A percentile compares a stretch with the other conserved stretches of the same genome.
Evolutionary conservation across 35 echinoderm and acorn worm genomes (phyloP).

Genomic region (Nesometra sesokonis): DNA sequence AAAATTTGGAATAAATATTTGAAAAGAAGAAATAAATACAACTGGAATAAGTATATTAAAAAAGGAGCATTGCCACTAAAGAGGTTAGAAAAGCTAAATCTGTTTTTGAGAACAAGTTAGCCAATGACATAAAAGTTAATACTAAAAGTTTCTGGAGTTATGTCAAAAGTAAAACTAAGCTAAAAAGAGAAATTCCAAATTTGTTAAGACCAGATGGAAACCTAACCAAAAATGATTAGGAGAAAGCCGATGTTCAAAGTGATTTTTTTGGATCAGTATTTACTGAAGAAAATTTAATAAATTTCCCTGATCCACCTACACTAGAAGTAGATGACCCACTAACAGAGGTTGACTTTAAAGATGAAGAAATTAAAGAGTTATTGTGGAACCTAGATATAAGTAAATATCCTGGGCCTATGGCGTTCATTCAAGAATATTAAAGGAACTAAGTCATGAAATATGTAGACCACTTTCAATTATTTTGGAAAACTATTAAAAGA

Average conservation of each 20-base stretch:
- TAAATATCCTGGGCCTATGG: neutral
- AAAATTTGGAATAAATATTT: neutral
- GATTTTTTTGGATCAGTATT: neutral
- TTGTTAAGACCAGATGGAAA: neutral
- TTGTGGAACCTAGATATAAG: neutral
- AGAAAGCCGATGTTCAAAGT: constrained; percentile 34
- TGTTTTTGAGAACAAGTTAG: neutral
- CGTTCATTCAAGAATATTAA: neutral
- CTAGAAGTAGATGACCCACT: neutral
- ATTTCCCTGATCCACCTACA: no score
- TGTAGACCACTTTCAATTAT: neutral
- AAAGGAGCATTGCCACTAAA: neutral
- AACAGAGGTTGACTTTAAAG: neutral
- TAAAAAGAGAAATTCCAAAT: neutral
- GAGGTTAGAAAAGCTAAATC: neutral
- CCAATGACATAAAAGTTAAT: neutral
- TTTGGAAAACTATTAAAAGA: neutral
- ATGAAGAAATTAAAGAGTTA: no score
- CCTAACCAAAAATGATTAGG: neutral
- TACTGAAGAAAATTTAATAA: neutral
- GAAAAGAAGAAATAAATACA: neutral
- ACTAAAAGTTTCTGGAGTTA: neutral
- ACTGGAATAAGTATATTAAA: neutral
- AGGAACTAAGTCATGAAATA: neutral
- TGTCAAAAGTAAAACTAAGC: constrained; percentile 20